Percentiles rank a stretch among this genome's conserved stretches.
phyloP scores from a whole-genome alignment of 2,888 invertebrate species.

The Petrolisthes cinctipes region DNA sequence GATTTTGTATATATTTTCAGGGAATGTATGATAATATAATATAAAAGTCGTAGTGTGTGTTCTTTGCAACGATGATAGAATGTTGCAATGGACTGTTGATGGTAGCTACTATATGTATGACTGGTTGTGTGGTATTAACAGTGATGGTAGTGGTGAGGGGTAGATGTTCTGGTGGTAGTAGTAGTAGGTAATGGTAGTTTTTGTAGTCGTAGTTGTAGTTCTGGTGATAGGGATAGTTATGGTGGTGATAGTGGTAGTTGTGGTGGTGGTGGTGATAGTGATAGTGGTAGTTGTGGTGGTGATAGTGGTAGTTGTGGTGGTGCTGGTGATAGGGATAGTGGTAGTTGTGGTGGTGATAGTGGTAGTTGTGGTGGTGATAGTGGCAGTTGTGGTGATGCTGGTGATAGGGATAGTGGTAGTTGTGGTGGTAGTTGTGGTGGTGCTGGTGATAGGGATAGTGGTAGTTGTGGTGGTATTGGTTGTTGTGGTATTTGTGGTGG shows the following conservation, averaged over 20 bases:
- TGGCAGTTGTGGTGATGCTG: too few species aligned
- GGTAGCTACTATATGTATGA: neutral
- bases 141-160: neutral
- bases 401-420: neutral
- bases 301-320: neutral
- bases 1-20: too few species aligned
- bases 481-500: neutral
- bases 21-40: too few species aligned
- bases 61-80: too few species aligned
- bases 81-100: neutral
- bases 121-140: neutral
- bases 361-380: slow-evolving; percentile 5
- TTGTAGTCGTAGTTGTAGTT: neutral
- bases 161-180: neutral
- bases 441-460: neutral
- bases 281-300: too few species aligned
- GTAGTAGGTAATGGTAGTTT: neutral
- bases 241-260: neutral
- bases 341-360: neutral
- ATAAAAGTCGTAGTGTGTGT: too few species aligned
- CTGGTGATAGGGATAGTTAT: neutral
- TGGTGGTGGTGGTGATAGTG: neutral
- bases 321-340: too few species aligned
- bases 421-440: neutral
- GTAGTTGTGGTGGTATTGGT: neutral